phyloP scores from a whole-genome alignment of 2,113 vertebrate species.

The Macaca nemestrina region DNA sequence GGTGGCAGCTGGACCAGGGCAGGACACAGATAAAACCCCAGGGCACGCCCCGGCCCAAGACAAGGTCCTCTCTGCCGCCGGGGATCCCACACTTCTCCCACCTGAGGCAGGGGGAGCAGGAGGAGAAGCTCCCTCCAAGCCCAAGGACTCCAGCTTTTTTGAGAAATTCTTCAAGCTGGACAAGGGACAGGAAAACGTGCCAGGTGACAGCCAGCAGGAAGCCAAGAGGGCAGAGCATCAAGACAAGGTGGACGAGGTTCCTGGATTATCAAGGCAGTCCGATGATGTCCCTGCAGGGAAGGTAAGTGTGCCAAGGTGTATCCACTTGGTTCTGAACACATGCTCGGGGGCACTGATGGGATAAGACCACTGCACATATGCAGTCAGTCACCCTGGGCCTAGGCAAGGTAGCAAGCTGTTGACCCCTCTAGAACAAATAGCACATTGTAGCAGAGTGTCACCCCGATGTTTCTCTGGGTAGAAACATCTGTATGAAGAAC shows the following conservation, averaged over 20 bases:
- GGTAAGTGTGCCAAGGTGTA: constrained; percentile 78
- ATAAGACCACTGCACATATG: fast-evolving
- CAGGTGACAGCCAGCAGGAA: not conserved
- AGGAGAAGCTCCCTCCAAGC: not conserved
- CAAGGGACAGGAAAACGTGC: constrained; percentile 69
- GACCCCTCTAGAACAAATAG: not conserved
- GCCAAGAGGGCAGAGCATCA: not conserved
- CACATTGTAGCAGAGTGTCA: fast-evolving
- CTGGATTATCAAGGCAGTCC: not conserved
- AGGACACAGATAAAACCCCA: constrained; percentile 49
- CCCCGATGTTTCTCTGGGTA: not conserved
- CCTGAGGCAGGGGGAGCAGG: not conserved
- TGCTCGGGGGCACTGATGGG: not conserved
- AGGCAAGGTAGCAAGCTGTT: not conserved
- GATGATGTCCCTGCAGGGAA: constrained; percentile 21
- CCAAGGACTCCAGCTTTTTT: constrained; percentile 81
- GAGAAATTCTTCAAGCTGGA: constrained; percentile 88
- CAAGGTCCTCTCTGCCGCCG: not conserved
- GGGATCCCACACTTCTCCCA: fast-evolving
- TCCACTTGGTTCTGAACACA: fast-evolving
- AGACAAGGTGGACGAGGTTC: not conserved
- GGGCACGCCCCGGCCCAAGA: not conserved
- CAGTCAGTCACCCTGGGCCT: not conserved
- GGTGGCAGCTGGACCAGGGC: constrained; percentile 20
- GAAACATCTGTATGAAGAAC: constrained; percentile 8